Evolutionary conservation across 2,797 vertebrate genomes (phyloP).

Genomic region (Anguilla anguilla): DNA sequence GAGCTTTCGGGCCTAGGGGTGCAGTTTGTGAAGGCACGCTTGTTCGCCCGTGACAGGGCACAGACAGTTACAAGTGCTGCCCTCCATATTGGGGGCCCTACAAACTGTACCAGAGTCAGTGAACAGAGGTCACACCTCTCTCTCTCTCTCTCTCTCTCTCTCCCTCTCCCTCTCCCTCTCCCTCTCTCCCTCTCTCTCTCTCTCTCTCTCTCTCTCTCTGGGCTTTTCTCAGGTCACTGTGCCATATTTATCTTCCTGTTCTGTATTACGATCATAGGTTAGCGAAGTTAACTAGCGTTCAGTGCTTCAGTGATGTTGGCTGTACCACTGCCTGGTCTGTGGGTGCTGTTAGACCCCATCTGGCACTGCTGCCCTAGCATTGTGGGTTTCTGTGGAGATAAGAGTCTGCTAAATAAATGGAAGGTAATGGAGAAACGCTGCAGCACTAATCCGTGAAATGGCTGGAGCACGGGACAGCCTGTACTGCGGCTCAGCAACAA

Average conservation of each 20-base stretch:
- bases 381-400: background rate
- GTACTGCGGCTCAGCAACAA: background rate
- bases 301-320: background rate
- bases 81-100: background rate
- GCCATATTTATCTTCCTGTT: too few relatives aligned
- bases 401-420: background rate
- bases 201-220: too few relatives aligned
- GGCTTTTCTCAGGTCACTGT: too few relatives aligned
- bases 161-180: background rate
- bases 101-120: background rate
- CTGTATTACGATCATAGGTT: background rate
- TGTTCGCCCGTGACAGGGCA: background rate
- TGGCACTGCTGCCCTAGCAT: background rate
- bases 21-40: background rate
- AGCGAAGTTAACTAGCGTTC: background rate
- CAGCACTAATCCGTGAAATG: background rate
- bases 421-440: background rate
- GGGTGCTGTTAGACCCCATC: background rate
- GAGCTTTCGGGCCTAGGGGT: background rate
- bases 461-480: background rate
- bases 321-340: background rate
- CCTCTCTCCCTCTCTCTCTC: too few relatives aligned
- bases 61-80: background rate
- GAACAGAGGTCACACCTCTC: background rate
- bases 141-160: background rate